A percentile compares a stretch with the other conserved stretches of the same genome.
phyloP scores from a whole-genome alignment of 2,888 invertebrate genomes.

The Tenthredo notha region DNA sequence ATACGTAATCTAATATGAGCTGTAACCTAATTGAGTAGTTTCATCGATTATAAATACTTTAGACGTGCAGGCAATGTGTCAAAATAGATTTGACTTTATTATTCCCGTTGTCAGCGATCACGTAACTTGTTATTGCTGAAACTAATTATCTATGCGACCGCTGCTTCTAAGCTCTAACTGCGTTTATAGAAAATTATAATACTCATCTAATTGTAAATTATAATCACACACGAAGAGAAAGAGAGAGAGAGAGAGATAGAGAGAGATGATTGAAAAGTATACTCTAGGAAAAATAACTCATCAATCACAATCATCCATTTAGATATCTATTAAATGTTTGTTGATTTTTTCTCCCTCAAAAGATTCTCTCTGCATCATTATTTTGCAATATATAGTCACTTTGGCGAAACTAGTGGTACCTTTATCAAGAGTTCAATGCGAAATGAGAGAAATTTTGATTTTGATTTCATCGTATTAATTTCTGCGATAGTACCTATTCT shows the following conservation, averaged over 20 bases:
- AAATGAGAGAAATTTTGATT: not conserved
- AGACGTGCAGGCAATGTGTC: not conserved
- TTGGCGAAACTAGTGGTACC: not conserved
- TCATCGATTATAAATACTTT: constrained; percentile 8
- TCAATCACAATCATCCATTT: not conserved
- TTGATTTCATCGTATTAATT: not conserved
- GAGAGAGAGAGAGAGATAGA: constrained; percentile 17
- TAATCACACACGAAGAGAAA: not conserved
- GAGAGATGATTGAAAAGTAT: not conserved
- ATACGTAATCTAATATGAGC: not conserved
- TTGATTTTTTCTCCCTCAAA: not conserved
- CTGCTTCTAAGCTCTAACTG: constrained; percentile 29
- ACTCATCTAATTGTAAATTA: constrained; percentile 32
- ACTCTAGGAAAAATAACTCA: constrained; percentile 3
- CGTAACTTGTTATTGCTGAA: constrained; percentile 47
- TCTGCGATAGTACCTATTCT: not conserved
- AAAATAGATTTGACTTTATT: constrained; percentile 29
- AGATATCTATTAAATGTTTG: not conserved
- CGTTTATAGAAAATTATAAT: constrained; percentile 36
- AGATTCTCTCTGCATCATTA: not conserved
- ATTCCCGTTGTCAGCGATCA: not conserved
- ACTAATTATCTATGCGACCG: constrained; percentile 17
- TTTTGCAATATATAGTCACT: not conserved
- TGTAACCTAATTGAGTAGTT: constrained; percentile 32
- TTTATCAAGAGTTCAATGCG: not conserved